Base-by-base conservation (phyloP, 1,140 invertebrate genomes). In the Stegodyphus dumicola region DNA sequence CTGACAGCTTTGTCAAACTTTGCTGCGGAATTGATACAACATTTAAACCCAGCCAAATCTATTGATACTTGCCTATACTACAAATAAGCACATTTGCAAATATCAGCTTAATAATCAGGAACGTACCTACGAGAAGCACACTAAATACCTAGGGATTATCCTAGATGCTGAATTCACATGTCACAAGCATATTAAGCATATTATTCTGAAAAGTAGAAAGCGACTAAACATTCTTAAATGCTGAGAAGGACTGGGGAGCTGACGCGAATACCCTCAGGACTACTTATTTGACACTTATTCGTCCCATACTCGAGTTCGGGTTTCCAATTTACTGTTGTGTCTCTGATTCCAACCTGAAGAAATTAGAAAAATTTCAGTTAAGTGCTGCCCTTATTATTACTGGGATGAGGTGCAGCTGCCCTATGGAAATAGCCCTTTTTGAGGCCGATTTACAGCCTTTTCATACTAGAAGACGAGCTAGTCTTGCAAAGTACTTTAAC, bases 301-400 rank as follows among this genome's bases (percentile, higher is more conserved):
- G 7, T 6, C 65, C 17, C 65, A 66, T 66, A 6, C 17, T 66
- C 7, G 7, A 66, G n/a, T 66, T 10, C n/a, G 65, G 65, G 7
- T 66, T 17, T 66, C 65, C 65, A n/a, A 66, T 66, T 17, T 66
- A 66, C n/a, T n/a, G 65, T 17, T 66, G 65, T 66, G 65, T n/a
- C 6, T 66, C 65, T 7, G n/a, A 66, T 66, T n/a, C 65, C n/a
- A 66, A 66, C 17, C 17, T 66, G n/a, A n/a, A 66, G 6, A 66
- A 66, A 66, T 66, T 66, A 17, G 65, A 66, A 66, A 66, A n/a
- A 11, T 7, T 66, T 17, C 7, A 66, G 17, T 17, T 66, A 6
- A 66, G 65, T 66, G 65, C 65, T 66, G 65, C n/a, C n/a, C 10
- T 11, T 7, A 66, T 7, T 17, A 66, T 66, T 17, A 66, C 65